Conservation (phyloP, 2,113 vertebrate genomes). For the Poeciliopsis occidentalis region DNA sequence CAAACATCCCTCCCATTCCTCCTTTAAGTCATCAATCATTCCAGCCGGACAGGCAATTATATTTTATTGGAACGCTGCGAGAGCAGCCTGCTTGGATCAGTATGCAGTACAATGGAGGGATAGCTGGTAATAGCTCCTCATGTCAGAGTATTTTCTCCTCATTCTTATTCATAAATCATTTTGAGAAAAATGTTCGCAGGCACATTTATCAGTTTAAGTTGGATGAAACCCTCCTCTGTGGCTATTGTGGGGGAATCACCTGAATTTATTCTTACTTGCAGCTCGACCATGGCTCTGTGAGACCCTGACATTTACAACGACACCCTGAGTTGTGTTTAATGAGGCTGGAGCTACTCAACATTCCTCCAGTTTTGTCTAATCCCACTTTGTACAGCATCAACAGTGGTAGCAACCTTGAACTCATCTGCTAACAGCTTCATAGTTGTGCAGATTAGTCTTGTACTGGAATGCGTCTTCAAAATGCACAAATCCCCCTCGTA, state of each 20-base stretch:
- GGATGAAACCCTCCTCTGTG: neutral
- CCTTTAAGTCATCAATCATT: neutral
- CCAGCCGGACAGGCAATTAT: neutral
- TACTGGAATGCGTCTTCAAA: neutral
- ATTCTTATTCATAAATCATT: neutral
- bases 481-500: no score
- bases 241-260: neutral
- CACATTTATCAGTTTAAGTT: neutral
- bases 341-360: neutral
- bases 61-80: neutral
- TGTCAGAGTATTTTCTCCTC: neutral
- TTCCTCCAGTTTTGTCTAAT: neutral
- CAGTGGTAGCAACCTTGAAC: neutral
- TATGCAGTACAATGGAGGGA: neutral
- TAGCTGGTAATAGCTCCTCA: neutral
- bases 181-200: neutral
- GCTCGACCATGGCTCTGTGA: neutral
- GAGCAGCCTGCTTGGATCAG: neutral
- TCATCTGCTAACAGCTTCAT: neutral
- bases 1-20: neutral
- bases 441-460: neutral
- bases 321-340: neutral
- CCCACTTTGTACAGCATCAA: neutral
- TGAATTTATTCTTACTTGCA: neutral
- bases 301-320: constrained; percentile 1